phyloP scores from a whole-genome alignment of 2,113 vertebrate species.

The Upupa epops region DNA sequence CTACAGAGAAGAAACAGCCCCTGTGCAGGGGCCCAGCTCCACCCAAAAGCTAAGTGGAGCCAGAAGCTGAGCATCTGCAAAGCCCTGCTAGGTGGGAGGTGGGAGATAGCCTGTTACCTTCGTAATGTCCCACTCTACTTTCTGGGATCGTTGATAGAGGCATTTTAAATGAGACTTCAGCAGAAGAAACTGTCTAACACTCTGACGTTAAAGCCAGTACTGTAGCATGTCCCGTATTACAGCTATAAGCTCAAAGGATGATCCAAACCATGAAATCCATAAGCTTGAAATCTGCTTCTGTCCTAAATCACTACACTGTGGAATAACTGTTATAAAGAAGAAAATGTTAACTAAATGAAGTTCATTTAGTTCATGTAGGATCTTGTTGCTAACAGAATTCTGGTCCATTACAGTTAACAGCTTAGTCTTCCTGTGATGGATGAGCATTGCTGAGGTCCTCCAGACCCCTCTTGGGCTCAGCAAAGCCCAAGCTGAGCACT shows the following conservation, averaged over 20 bases:
- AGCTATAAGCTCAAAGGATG: neutral
- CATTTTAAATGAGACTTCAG: neutral
- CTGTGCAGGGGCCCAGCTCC: neutral
- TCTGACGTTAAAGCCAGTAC: neutral
- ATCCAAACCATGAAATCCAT: neutral
- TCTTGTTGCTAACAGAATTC: neutral
- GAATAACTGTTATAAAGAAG: neutral
- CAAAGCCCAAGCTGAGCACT: neutral
- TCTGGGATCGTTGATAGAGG: neutral
- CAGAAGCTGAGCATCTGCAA: neutral
- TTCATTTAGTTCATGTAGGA: neutral
- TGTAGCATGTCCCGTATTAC: neutral
- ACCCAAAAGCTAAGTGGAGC: neutral
- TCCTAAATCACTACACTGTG: neutral
- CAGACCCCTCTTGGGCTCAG: neutral
- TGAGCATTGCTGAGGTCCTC: neutral
- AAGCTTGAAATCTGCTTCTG: neutral
- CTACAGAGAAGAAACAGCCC: accelerated
- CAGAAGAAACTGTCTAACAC: neutral
- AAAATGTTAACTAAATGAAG: too few species aligned
- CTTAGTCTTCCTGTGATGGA: neutral
- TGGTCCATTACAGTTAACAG: neutral
- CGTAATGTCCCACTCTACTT: accelerated
- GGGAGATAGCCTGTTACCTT: accelerated
- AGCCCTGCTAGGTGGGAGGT: neutral